Evolutionary conservation across 2,113 vertebrate genomes (phyloP).

Genomic region (Indri indri): DNA sequence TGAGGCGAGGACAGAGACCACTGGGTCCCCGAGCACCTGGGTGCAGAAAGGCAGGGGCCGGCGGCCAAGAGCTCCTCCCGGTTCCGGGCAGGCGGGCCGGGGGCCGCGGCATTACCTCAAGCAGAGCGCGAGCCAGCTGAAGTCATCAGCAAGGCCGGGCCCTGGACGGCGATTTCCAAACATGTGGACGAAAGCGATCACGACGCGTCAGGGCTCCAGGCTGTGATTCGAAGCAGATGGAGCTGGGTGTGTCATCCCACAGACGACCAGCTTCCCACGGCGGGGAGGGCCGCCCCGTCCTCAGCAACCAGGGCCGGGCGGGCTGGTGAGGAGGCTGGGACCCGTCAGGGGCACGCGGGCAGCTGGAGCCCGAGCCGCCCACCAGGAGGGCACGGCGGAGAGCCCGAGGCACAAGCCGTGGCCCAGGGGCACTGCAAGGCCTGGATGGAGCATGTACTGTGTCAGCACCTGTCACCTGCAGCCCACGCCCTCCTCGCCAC

Average conservation of each 20-base stretch:
- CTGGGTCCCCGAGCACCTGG: not conserved
- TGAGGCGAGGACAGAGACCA: accelerated
- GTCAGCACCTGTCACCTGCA: not conserved
- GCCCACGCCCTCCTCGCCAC: too few relatives aligned
- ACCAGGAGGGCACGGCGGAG: not conserved
- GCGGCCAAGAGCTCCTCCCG: not conserved
- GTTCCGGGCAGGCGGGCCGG: not conserved
- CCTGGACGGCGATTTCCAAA: not conserved
- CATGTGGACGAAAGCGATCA: not conserved
- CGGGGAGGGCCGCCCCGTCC: not conserved
- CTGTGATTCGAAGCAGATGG: constrained; percentile 51
- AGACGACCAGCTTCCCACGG: not conserved
- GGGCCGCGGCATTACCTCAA: not conserved
- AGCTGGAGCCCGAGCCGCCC: not conserved
- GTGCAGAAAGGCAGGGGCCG: not conserved
- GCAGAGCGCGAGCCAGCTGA: not conserved
- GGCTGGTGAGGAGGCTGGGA: not conserved
- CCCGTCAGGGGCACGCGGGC: accelerated
- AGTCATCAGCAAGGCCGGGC: not conserved
- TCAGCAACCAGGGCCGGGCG: not conserved
- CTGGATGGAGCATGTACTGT: too few relatives aligned
- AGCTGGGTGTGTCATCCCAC: not conserved
- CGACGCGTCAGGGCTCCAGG: not conserved
- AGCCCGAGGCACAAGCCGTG: accelerated
- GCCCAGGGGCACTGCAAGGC: too few relatives aligned